Percentiles rank a stretch among this genome's conserved stretches.
phyloP scores from a whole-genome alignment of 2,888 invertebrate species.

The Icerya purchasi region DNA sequence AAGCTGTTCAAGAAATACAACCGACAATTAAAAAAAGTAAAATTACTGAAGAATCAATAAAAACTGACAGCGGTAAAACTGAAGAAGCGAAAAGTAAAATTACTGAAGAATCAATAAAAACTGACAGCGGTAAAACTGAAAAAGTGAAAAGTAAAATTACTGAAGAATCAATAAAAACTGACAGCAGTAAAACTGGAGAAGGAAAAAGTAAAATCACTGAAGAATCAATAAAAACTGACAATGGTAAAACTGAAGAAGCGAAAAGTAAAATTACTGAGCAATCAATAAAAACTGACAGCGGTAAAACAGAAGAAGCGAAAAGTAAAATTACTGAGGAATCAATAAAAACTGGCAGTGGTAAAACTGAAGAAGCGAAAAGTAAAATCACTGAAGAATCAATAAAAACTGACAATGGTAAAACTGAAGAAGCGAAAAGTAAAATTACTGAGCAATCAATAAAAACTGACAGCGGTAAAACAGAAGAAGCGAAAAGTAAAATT shows the following conservation, averaged over 20 bases:
- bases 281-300: background rate
- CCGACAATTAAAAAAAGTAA: constrained; percentile 8
- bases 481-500: background rate
- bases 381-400: background rate
- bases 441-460: background rate
- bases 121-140: constrained; percentile 18
- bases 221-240: background rate
- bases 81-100: constrained; percentile 23
- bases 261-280: background rate
- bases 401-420: background rate
- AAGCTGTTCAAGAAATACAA: background rate
- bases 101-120: constrained; percentile 24
- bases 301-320: background rate
- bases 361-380: too few species aligned
- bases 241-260: background rate
- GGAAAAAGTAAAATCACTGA: background rate
- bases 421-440: background rate
- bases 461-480: too few species aligned
- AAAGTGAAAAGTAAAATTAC: constrained; percentile 15
- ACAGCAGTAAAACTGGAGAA: background rate
- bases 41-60: constrained; percentile 13
- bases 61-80: constrained; percentile 15
- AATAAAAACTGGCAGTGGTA: too few species aligned
- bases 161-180: background rate
- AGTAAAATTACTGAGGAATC: background rate